Base-by-base conservation (phyloP, 2,113 vertebrate species). In the Sturnira hondurensis region DNA sequence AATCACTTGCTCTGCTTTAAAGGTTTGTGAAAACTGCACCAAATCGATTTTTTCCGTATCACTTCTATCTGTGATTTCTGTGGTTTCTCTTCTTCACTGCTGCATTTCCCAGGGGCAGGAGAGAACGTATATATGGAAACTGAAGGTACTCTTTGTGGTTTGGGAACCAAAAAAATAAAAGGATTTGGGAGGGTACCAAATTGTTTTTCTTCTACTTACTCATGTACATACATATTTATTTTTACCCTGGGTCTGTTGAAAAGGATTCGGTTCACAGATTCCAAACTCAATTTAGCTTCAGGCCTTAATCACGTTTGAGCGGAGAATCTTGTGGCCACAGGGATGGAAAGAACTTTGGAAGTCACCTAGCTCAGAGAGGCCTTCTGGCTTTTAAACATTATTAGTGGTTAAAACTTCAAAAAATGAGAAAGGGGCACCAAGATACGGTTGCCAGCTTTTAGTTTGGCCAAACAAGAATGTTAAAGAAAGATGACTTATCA, bases 41-140 rank as follows among this genome's bases (percentile, higher is more conserved):
- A 93, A 83, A 95, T 96, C 93, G 96, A 97, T 96, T 96, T 97
- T 96, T 71, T 89, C 93, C 88, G 1, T 81, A 94, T 93, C 92
- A 56, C 77, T 84, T 91, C 88, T 95, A 9, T 94, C 96, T 89
- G 94, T 92, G 95, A 84, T 96, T 95, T 96, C 91, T 95, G 93
- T 36, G 85, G 92, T 85, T 95, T 96, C 71, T 91, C 74, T 86
- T n/a, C 92, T 91, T 89, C 41, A 41, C 67, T 56, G 70, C 50
- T 73, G 63, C 68, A 31, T 81, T 93, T 94, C n/a, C 95, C 50
- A 4, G 16, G 90, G 70, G 67, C 54, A 36, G 73, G 85, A 86
- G 38, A 91, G 24, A 56, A 81, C 81, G 89, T 71, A n/a, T 92
- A 33, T 45, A 26, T 89, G 68, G 73, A 95, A 92, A 89, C 52